Conservation (phyloP, 2,113 vertebrate genomes). For the Desmodus rotundus region DNA sequence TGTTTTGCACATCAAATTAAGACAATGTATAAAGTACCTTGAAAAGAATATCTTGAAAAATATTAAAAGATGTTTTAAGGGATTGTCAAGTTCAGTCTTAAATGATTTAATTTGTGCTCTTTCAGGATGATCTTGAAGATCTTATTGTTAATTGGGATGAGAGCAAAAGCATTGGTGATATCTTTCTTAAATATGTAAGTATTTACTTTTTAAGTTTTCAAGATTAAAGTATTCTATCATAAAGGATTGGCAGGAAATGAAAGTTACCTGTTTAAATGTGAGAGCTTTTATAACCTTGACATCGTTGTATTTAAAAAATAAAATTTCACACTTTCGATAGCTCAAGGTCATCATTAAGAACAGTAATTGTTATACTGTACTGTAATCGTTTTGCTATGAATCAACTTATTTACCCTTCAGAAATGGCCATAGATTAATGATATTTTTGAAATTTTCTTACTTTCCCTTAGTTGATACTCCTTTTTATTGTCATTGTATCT, state of each 20-base stretch:
- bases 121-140: slow-evolving; percentile 93
- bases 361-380: background rate
- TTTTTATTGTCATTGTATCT: background rate
- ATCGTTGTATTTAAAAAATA: background rate
- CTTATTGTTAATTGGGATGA: slow-evolving; percentile 96
- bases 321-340: background rate
- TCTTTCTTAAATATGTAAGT: slow-evolving; percentile 97
- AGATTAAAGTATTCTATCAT: slow-evolving; percentile 17
- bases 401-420: background rate
- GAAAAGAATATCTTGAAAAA: background rate
- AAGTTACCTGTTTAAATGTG: slow-evolving; percentile 35
- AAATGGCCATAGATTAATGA: background rate
- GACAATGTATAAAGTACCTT: background rate
- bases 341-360: background rate
- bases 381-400: background rate
- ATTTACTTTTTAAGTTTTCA: slow-evolving; percentile 78
- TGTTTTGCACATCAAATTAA: background rate
- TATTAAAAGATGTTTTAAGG: background rate
- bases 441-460: background rate
- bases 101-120: slow-evolving; percentile 31
- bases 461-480: background rate
- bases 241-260: background rate
- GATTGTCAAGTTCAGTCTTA: background rate
- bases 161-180: slow-evolving; percentile 91
- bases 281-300: slow-evolving; percentile 13